Evolutionary conservation across 1,140 invertebrate species (phyloP).

Genomic region (Drosophila biarmipes): DNA sequence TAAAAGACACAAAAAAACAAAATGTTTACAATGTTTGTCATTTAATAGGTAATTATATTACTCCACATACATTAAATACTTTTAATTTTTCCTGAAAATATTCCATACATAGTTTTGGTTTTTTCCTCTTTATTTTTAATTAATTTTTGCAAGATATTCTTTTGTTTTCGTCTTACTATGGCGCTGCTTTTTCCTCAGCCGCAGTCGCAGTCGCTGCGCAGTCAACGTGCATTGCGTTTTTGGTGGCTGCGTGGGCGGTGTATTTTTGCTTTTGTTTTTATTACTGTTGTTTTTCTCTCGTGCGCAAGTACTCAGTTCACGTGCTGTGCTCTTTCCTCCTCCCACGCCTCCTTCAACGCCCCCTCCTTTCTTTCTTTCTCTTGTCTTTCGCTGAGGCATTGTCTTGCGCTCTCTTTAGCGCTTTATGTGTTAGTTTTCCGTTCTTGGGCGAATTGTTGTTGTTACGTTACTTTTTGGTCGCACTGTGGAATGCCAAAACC

Average conservation of each 20-base stretch:
- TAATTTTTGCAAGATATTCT: neutral
- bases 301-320: slow-evolving; percentile 64
- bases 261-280: slow-evolving; percentile 40
- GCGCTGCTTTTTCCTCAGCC: slow-evolving; percentile 5
- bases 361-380: neutral
- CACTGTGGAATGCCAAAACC: slow-evolving; percentile 34
- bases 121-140: neutral
- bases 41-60: too few relatives aligned
- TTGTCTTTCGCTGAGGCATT: slow-evolving; percentile 18
- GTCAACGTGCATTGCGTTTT: slow-evolving; percentile 73
- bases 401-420: slow-evolving; percentile 31
- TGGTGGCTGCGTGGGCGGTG: slow-evolving; percentile 52
- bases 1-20: too few relatives aligned
- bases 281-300: slow-evolving; percentile 56
- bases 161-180: slow-evolving; percentile 39
- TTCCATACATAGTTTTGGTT: neutral
- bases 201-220: slow-evolving; percentile 5
- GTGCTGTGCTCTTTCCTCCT: slow-evolving; percentile 13
- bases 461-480: slow-evolving; percentile 16
- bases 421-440: slow-evolving; percentile 38
- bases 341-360: neutral
- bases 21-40: too few relatives aligned
- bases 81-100: too few relatives aligned
- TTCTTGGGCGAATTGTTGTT: slow-evolving; percentile 45
- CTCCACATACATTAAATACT: neutral